Evolutionary conservation across 2,797 vertebrate genomes (phyloP).

Genomic region (Anguilla pacifica): DNA sequence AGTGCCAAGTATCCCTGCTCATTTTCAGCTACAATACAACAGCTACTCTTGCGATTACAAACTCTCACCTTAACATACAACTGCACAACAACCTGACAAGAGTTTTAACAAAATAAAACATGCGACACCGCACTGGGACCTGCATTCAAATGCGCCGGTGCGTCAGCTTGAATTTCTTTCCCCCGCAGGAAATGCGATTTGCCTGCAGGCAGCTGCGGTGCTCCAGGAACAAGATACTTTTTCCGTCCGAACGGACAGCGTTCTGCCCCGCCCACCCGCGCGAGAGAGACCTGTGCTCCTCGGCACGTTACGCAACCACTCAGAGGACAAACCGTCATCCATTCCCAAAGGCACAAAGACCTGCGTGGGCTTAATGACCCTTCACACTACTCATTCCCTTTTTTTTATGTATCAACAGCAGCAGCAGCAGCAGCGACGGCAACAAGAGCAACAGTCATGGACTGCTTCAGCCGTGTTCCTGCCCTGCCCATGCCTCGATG

Average conservation of each 20-base stretch:
- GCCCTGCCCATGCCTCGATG: too few relatives aligned
- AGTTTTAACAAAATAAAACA: background rate
- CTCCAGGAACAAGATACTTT: background rate
- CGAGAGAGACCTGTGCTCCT: background rate
- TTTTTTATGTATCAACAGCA: background rate
- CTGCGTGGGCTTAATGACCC: background rate
- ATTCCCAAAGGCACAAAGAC: background rate
- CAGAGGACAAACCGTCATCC: background rate
- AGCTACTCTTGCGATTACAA: background rate
- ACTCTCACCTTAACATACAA: background rate
- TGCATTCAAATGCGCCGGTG: background rate
- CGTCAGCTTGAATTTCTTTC: background rate
- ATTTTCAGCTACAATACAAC: background rate
- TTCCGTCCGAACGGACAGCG: background rate
- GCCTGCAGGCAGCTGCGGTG: background rate
- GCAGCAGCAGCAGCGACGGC: background rate
- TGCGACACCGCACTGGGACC: background rate
- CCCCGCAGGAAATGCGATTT: background rate
- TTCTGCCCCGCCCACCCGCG: background rate
- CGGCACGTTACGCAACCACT: background rate
- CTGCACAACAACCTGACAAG: background rate
- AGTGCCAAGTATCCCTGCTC: background rate
- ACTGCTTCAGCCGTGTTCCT: too few relatives aligned
- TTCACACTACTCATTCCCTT: background rate
- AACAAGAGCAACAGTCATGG: background rate